Evolutionary conservation across 2,113 vertebrate genomes (phyloP).

Genomic region (Alaudala cheleensis): DNA sequence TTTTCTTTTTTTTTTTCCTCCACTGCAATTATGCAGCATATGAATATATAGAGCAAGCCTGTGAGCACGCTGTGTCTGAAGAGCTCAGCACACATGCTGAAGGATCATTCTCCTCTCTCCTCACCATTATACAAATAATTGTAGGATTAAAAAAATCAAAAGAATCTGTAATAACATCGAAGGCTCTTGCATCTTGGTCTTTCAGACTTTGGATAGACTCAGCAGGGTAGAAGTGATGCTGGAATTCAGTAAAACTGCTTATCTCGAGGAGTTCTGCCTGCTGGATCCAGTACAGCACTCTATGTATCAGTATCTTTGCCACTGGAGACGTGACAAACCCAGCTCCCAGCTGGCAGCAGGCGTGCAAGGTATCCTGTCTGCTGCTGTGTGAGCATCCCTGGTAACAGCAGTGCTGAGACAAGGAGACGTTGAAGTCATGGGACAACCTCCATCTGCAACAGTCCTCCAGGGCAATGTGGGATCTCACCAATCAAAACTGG

Average conservation of each 20-base stretch:
- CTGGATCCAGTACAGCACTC: background rate
- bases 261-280: background rate
- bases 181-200: background rate
- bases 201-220: background rate
- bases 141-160: background rate
- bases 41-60: background rate
- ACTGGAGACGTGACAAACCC: background rate
- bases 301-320: background rate
- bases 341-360: background rate
- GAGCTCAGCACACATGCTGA: background rate
- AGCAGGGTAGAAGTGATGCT: background rate
- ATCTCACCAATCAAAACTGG: background rate
- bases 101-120: background rate
- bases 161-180: background rate
- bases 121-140: background rate
- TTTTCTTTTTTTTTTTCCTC: background rate
- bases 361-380: background rate
- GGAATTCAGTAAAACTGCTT: background rate
- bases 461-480: background rate
- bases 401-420: background rate
- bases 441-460: background rate
- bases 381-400: background rate
- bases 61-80: background rate
- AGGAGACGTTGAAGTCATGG: background rate
- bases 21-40: background rate